These are phyloP conservation scores for Catharus bicknelli DNA, from an alignment of 2,113 vertebrate genomes.

Conservation along the genomic window DNA sequence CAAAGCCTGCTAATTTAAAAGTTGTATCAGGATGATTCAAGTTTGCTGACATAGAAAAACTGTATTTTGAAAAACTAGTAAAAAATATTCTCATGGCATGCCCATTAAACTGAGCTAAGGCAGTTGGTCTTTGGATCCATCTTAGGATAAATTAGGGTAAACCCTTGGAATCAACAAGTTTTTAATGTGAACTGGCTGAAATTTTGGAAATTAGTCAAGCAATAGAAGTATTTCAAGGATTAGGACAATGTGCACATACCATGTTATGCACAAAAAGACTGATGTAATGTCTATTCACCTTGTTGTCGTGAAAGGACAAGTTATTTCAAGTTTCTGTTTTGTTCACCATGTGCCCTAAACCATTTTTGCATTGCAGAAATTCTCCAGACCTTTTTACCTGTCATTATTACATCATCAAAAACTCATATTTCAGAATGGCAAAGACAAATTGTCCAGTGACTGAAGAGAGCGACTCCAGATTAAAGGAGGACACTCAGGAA, in stretches of 20 bases:
- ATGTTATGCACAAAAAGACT: neutral
- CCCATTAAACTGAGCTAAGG: slow-evolving; percentile 38
- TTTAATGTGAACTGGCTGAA: neutral
- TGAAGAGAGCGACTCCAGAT: neutral
- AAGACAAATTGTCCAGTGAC: neutral
- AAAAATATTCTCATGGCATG: neutral
- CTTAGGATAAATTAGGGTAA: neutral
- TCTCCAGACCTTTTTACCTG: neutral
- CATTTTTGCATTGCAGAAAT: neutral
- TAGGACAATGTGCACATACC: neutral
- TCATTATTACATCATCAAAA: neutral
- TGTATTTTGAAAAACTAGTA: neutral
- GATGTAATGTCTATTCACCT: neutral
- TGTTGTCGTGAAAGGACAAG: neutral
- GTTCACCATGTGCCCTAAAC: neutral
- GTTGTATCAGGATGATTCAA: neutral
- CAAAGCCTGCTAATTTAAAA: neutral
- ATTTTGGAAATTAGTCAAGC: neutral
- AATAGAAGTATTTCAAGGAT: neutral
- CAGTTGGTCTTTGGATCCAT: neutral
- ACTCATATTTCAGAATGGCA: neutral
- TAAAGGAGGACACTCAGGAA: neutral
- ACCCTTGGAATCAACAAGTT: neutral
- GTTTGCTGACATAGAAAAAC: neutral
- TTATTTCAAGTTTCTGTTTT: neutral